Conservation (phyloP, 2,888 invertebrate species). For the Scaptomyza reducta region DNA sequence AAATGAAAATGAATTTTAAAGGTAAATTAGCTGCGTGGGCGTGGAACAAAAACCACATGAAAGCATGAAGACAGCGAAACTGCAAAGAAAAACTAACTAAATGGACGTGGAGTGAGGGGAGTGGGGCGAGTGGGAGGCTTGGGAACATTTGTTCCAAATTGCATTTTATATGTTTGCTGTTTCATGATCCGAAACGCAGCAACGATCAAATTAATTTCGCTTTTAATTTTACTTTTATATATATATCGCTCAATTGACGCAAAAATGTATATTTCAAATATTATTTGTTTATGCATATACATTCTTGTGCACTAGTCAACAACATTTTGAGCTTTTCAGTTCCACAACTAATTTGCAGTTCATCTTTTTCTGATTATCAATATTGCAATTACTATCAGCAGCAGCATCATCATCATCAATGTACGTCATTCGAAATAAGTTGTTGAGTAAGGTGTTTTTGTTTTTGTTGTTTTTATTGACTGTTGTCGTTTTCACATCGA, state of each 20-base stretch:
- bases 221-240: constrained; percentile 9
- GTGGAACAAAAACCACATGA: constrained; percentile 30
- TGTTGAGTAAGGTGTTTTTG: not conserved
- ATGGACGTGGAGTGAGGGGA: not conserved
- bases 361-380: not conserved
- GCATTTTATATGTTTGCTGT: constrained; percentile 44
- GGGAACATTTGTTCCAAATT: constrained; percentile 42
- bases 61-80: constrained; percentile 27
- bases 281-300: constrained; percentile 33
- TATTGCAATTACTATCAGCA: constrained; percentile 18
- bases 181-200: constrained; percentile 16
- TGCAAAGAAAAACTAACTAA: constrained; percentile 6
- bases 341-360: no score
- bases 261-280: constrained; percentile 3
- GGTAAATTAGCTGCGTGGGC: constrained; percentile 75
- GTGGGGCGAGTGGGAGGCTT: not conserved
- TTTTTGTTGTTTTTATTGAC: not conserved
- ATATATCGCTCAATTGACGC: not conserved
- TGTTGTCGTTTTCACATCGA: no score
- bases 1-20: constrained; percentile 70
- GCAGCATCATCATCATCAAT: constrained; percentile 23
- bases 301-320: constrained; percentile 14
- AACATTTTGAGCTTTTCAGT: not conserved
- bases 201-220: constrained; percentile 3
- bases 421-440: constrained; percentile 38